Base-by-base conservation (phyloP, 2,797 vertebrate species). In the Pangasius larnaudii region DNA sequence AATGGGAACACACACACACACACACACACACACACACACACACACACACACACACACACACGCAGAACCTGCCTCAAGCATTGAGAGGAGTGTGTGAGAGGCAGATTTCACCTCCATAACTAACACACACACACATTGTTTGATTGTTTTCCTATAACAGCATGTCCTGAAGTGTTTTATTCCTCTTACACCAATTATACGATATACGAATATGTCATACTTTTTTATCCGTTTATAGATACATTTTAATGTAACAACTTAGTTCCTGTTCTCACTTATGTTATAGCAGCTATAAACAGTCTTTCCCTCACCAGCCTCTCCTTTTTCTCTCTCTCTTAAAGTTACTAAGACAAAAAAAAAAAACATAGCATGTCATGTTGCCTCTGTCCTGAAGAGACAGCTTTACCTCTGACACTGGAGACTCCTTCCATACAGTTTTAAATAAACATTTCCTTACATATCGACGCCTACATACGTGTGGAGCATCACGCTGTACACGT, bases 21-120 rank as follows among this genome's bases (percentile, higher is more conserved):
- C 77, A 33, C 75, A 33, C 75, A 51, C 49, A n/a, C 75, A 53
- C 75, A 78, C n/a, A 53, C 75, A 78, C 46, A 30, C 46, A 75
- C 74, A 77, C 71, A 24, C 19, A 46, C 39, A 74, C 39, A 75
- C 36, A 39, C 33, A 42, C 36, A 72, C 69, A 42, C 69, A 75
- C 72, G 49, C 42, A 42, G 16, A 67, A 67, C 33, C 18, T 22
- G 1, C 36, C 18, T 42, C 19, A 72, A 9, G 42, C 19, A 24
- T 19, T 75, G 46, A 16, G 6, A 27, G 42, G 22, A 46, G 24
- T 77, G 46, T 49, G 13, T 51, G 74, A 77, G 19, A 46, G 39
- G 22, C 71, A 74, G 71, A 27, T 74, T 46, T 42, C 36, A 42
- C 36, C 69, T 71, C 3, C 1, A 0, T 36, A 36, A 3, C 67